Base-by-base conservation (phyloP, 1,140 invertebrate genomes). In the Spodoptera frugiperda region DNA sequence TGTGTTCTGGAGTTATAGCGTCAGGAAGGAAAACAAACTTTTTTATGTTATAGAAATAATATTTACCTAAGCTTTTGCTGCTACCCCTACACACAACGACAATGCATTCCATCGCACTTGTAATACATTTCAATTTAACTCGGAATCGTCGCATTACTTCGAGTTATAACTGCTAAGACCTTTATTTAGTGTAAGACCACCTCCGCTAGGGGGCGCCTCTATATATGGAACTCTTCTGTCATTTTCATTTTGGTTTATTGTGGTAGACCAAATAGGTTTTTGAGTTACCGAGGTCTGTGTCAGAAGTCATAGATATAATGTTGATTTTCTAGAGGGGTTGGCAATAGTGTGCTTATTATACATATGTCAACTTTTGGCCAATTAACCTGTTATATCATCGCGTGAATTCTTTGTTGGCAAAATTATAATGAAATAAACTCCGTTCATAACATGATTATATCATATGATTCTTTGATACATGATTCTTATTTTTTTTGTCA, bases 111-210 rank as follows among this genome's bases (percentile, higher is more conserved):
- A 74, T 30, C 54, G 51, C 68, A 76, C 67, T 78, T 74, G 80
- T 81, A 81, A 78, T 81, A 81, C 77, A 78, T 81, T 81, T 81
- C 80, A 81, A 78, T 81, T 81, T 81, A 76, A 78, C 59, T 67
- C 25, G 57, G 67, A 70, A 75, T 81, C 79, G 78, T 17, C 30
- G 79, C 77, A 78, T 78, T 81, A 81, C 70, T 68, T 48, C 57
- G 48, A 78, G 67, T 74, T 81, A 78, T 81, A 81, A 78, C 74
- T 75, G 67, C 55, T 75, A n/a, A 57, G 75, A 71, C 65, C 76
- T 71, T 72, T 76, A 78, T 78, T 73, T 78, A 78, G 77, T 63
- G 68, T 78, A 46, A n/a, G 77, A 78, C 77, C 77, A 65, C 70
- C 77, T 49, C 61, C 17, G 30, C 63, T 48, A 57, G 33, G 17